A percentile compares a stretch with the other conserved stretches of the same genome.
Evolutionary conservation across 2,797 vertebrate species (phyloP).

Genomic region (Gymnopithys bicolor): DNA sequence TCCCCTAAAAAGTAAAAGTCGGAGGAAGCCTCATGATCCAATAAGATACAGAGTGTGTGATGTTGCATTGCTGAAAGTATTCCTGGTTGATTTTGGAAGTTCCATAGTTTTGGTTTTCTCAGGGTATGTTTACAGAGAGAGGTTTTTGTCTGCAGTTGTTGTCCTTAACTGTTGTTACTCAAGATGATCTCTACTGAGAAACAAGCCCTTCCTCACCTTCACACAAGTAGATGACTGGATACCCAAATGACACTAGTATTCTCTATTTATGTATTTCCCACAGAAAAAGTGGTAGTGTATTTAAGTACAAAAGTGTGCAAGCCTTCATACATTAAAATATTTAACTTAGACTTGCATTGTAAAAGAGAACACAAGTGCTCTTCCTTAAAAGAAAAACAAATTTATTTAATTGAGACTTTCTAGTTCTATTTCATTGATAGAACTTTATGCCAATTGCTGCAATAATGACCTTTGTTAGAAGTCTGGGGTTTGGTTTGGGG

Average conservation of each 20-base stretch:
- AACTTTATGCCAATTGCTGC: not conserved
- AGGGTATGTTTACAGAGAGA: constrained; percentile 70
- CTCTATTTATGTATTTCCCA: not conserved
- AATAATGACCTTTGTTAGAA: not conserved
- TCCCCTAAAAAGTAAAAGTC: constrained; percentile 63
- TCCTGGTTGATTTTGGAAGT: constrained; percentile 79
- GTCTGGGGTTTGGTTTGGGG: not conserved
- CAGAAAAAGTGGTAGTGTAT: not conserved
- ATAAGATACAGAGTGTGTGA: constrained; percentile 70
- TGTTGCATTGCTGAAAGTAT: constrained; percentile 71
- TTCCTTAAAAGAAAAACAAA: not conserved
- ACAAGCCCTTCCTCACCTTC: not conserved
- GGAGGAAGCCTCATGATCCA: constrained; percentile 30
- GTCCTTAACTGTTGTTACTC: not conserved
- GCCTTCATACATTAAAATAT: rapidly evolving
- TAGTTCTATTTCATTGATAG: not conserved
- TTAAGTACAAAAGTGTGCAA: not conserved
- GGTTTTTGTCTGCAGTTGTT: not conserved
- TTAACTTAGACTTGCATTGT: not conserved
- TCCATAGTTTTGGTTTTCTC: constrained; percentile 67
- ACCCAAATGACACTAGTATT: not conserved
- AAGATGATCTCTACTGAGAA: not conserved
- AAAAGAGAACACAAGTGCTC: not conserved
- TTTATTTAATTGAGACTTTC: not conserved
- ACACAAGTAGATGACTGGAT: not conserved